Evolutionary conservation across 2,888 invertebrate species (phyloP).

Genomic region (Eristalis arbustorum): DNA sequence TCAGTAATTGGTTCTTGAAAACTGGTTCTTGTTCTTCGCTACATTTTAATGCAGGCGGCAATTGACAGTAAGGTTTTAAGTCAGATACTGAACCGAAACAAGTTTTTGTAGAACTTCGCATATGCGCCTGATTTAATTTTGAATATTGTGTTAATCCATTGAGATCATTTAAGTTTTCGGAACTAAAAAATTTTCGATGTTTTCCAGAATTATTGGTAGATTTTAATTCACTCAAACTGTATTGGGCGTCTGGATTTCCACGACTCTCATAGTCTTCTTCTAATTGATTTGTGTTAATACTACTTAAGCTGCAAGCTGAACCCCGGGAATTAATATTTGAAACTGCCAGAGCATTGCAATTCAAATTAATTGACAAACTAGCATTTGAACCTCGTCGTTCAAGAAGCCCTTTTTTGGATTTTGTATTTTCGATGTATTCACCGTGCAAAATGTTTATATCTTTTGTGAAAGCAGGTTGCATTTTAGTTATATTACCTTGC

Average conservation of each 20-base stretch:
- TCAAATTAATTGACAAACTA: conserved; percentile 89
- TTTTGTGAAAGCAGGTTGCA: conserved; percentile 67
- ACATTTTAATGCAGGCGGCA: conserved; percentile 22
- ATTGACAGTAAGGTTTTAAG: conserved; percentile 75
- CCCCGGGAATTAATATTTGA: conserved; percentile 81
- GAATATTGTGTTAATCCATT: conserved; percentile 75
- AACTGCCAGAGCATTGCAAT: conserved; percentile 81
- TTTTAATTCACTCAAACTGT: conserved; percentile 4
- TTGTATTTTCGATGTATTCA: conserved; percentile 16
- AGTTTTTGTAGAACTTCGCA: conserved; percentile 75
- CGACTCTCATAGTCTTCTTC: conserved; percentile 60
- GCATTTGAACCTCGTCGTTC: conserved; percentile 95
- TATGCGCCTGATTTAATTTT: conserved; percentile 75
- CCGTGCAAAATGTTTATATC: conserved; percentile 3
- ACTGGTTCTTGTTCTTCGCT: conserved; percentile 29
- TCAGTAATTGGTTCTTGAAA: conserved; percentile 16
- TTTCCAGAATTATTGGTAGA: conserved; percentile 39
- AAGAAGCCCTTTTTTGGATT: conserved; percentile 82
- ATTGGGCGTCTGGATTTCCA: conserved; percentile 12
- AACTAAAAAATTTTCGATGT: conserved; percentile 79
- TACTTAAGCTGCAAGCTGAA: conserved; percentile 81
- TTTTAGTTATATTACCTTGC: conserved; percentile 31
- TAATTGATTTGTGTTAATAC: conserved; percentile 71
- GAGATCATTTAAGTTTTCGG: conserved; percentile 76
- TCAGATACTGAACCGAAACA: conserved; percentile 80